Conservation (phyloP, 2,888 invertebrate genomes). For the Dastarcus helophoroides region DNA sequence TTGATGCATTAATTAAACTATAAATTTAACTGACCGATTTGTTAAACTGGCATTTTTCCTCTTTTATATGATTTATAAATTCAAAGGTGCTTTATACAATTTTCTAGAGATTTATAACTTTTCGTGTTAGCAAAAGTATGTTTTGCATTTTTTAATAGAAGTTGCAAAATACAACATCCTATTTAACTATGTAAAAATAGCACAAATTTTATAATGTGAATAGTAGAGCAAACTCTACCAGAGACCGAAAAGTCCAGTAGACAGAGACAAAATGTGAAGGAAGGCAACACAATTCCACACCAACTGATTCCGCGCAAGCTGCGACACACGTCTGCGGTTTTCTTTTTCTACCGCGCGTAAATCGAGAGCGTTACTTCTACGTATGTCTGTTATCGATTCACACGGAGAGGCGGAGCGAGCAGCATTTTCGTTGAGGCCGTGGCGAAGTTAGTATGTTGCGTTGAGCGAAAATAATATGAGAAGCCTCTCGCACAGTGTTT, state of each 20-base stretch:
- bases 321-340: constrained; percentile 19
- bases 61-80: too few species aligned
- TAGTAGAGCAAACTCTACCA: constrained; percentile 26
- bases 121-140: too few species aligned
- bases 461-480: constrained; percentile 33
- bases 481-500: constrained; percentile 30
- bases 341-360: constrained; percentile 22
- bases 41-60: too few species aligned
- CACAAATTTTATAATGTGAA: constrained; percentile 23
- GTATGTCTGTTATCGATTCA: constrained; percentile 18
- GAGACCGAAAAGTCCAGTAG: constrained; percentile 33
- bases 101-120: too few species aligned
- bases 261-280: constrained; percentile 34
- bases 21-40: too few species aligned
- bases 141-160: neutral
- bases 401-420: constrained; percentile 10
- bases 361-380: constrained; percentile 14
- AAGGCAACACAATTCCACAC: constrained; percentile 33
- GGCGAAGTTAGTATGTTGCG: constrained; percentile 27
- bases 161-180: constrained; percentile 1
- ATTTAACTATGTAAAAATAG: constrained; percentile 1
- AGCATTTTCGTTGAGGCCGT: constrained; percentile 12
- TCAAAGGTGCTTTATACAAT: too few species aligned
- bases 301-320: constrained; percentile 26
- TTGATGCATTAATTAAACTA: too few species aligned